Base-by-base conservation (phyloP, 2,888 invertebrate species). In the Matsumyia berberina region DNA sequence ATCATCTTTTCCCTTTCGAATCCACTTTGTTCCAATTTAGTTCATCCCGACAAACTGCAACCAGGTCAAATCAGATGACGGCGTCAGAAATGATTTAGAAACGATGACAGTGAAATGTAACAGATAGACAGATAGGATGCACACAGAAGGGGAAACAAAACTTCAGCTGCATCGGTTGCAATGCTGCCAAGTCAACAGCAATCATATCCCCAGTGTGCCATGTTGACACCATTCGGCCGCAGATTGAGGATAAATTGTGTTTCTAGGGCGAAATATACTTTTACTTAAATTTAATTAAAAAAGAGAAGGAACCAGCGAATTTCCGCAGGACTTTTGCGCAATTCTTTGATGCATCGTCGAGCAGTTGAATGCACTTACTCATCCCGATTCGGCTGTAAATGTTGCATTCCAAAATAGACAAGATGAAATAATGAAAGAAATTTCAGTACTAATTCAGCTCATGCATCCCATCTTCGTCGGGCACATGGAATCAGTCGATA, bases 1-100 rank as follows among this genome's bases (percentile, higher is more conserved):
- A n/a, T 39, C 46, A 37, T 42, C 24, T 55, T n/a, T 24, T 7
- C 9, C 31, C 15, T 15, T 66, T 74, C 33, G 39, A 51, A 67
- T 76, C 33, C 57, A 51, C 35, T 69, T 58, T 42, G 4, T 58
- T 58, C 17, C 51, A 60, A 60, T 69, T 60, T 58, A 77, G 29
- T 49, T 46, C 64, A 72, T 72, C 35, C 58, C 44, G 64, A 60
- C 51, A 39, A 33, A 29, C 53, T 66, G 37, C 60, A 83, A 67
- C 78, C 73, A 78, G 82, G 82, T 78, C 82, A 69, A 62, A 67
- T 73, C 42, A 58, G 60, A 82, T 66, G 77, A 57, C 39, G 37
- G 24, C 62, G 78, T 72, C 82, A 66, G 46, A 66, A 72, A 66
- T 83, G 82, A 78, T 83, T 73, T 78, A 72, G 62, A 73, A 55